phyloP scores from a whole-genome alignment of 2,888 invertebrate genomes.

The Onchidella celtica region DNA sequence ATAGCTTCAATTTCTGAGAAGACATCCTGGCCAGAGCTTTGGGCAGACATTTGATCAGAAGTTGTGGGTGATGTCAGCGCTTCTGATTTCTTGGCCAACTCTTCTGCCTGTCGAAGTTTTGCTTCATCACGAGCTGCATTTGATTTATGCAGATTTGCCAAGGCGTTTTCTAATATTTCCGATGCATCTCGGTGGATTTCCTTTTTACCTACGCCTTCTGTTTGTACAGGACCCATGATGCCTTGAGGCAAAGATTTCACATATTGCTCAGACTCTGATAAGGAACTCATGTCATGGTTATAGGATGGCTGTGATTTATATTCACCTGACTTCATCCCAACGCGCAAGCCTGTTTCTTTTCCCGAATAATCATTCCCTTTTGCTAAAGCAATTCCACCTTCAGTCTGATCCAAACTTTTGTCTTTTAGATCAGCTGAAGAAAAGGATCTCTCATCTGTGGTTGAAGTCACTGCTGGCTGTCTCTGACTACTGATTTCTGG shows the following conservation, averaged over 20 bases:
- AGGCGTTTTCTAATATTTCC: constrained; percentile 16
- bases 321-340: neutral
- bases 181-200: neutral
- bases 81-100: neutral
- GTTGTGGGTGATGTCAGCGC: neutral
- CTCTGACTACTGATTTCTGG: neutral
- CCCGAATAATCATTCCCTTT: neutral
- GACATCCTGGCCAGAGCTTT: constrained; percentile 11
- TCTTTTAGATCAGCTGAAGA: too few relatives aligned
- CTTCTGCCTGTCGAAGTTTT: neutral
- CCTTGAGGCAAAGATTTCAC: neutral
- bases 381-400: neutral
- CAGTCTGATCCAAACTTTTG: too few relatives aligned
- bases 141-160: constrained; percentile 12
- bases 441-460: too few relatives aligned
- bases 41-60: neutral
- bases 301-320: neutral
- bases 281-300: neutral
- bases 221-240: neutral
- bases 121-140: neutral
- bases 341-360: neutral
- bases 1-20: constrained; percentile 30
- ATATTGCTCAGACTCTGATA: constrained; percentile 30
- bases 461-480: neutral
- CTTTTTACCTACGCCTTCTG: neutral